phyloP scores from a whole-genome alignment of 2,888 invertebrate genomes.

The Tipula confusa region DNA sequence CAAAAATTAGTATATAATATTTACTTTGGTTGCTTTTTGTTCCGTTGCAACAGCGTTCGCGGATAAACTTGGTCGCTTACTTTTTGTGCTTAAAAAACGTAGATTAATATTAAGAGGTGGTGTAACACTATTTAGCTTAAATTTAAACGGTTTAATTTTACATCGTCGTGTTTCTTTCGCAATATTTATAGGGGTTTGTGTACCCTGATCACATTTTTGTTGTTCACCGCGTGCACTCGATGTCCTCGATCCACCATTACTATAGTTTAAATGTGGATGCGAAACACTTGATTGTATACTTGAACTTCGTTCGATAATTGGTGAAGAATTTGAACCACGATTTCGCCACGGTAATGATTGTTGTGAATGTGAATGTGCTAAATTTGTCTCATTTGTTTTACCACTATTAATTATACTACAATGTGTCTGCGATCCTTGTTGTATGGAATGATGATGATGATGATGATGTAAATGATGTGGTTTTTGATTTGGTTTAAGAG shows the following conservation, averaged over 20 bases:
- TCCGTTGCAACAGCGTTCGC: slow-evolving; percentile 84
- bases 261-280: slow-evolving; percentile 47
- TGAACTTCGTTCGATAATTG: slow-evolving; percentile 34
- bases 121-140: slow-evolving; percentile 59
- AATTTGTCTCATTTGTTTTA: not conserved
- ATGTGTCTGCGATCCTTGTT: slow-evolving; percentile 35
- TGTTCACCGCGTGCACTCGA: slow-evolving; percentile 40
- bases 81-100: slow-evolving; percentile 64
- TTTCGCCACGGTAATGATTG: slow-evolving; percentile 33
- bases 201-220: slow-evolving; percentile 57
- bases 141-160: slow-evolving; percentile 56
- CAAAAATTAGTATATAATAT: not conserved
- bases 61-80: slow-evolving; percentile 65
- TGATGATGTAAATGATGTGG: slow-evolving; percentile 38
- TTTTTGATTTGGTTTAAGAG: slow-evolving; percentile 47
- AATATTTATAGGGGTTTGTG: slow-evolving; percentile 69
- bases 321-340: slow-evolving; percentile 27
- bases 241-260: not conserved
- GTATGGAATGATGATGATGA: slow-evolving; percentile 35
- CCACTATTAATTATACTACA: slow-evolving; percentile 34
- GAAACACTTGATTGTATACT: slow-evolving; percentile 43
- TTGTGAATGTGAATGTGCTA: slow-evolving; percentile 34
- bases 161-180: slow-evolving; percentile 62
- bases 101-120: slow-evolving; percentile 59
- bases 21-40: slow-evolving; percentile 84